These are phyloP conservation scores for Menura novaehollandiae DNA, from an alignment of 2,113 vertebrate species.

Conservation along the genomic window DNA sequence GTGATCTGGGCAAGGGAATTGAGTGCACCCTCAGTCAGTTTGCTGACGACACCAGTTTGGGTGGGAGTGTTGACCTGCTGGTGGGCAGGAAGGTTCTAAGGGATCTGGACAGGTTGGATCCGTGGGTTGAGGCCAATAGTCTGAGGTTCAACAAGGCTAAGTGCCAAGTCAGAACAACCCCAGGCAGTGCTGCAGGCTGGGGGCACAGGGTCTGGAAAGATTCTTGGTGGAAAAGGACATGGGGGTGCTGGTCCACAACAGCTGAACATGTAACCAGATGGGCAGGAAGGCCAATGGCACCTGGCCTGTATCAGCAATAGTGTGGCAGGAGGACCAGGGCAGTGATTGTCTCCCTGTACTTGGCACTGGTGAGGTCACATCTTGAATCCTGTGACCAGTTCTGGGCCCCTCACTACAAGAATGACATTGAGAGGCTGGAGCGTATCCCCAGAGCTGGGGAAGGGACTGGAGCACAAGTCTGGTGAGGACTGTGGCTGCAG, in stretches of 20 bases:
- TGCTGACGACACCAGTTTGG: background rate
- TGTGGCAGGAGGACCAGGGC: background rate
- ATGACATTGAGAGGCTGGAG: background rate
- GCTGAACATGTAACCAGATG: background rate
- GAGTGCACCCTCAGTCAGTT: background rate
- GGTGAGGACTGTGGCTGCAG: background rate
- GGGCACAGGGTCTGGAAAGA: background rate
- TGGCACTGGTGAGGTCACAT: background rate
- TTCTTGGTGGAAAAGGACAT: background rate
- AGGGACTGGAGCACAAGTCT: background rate
- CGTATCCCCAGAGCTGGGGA: accelerated
- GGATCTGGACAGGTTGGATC: background rate
- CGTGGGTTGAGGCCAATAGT: background rate
- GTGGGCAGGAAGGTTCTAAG: no score
- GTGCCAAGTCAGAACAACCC: background rate
- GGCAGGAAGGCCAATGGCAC: background rate
- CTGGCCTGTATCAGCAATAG: background rate
- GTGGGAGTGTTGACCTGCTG: background rate
- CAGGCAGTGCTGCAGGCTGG: background rate
- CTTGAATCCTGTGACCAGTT: background rate
- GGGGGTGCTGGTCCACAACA: background rate
- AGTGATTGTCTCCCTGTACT: background rate
- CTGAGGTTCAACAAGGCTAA: background rate
- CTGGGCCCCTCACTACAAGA: background rate
- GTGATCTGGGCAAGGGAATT: background rate